These are phyloP conservation scores for Girardinichthys multiradiatus DNA, from an alignment of 2,113 vertebrate genomes.

Conservation along the genomic window DNA sequence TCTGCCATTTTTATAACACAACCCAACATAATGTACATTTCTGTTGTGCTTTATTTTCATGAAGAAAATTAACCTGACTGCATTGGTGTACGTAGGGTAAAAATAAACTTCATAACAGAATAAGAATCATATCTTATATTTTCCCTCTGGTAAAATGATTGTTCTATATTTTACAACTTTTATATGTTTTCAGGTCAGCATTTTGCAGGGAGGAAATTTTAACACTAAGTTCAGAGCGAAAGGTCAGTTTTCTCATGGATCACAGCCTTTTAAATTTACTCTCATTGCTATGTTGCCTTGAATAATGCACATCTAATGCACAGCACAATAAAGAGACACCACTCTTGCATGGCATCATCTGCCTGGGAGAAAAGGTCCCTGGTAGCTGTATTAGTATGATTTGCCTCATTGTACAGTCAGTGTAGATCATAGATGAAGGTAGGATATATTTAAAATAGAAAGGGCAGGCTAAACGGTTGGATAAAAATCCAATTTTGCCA, in stretches of 20 bases:
- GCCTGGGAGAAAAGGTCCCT: constrained; percentile 31
- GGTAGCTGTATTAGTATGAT: constrained; percentile 53
- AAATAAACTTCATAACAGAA: background rate
- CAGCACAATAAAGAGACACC: constrained; percentile 49
- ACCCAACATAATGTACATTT: background rate
- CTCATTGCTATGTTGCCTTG: constrained; percentile 69
- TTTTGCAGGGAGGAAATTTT: constrained; percentile 24
- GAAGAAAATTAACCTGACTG: background rate
- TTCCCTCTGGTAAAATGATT: background rate
- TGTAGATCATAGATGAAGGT: constrained; percentile 46
- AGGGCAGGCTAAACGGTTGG: constrained; percentile 59
- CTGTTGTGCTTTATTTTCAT: background rate
- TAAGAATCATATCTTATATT: constrained; percentile 2
- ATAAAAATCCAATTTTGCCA: constrained; percentile 73
- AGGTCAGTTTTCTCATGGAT: constrained; percentile 74
- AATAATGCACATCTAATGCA: constrained; percentile 55
- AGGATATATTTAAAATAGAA: constrained; percentile 63
- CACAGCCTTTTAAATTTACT: constrained; percentile 63
- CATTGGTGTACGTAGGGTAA: background rate
- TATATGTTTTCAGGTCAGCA: constrained; percentile 53
- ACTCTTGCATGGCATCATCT: constrained; percentile 48
- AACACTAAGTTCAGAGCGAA: constrained; percentile 56
- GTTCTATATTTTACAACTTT: constrained; percentile 31
- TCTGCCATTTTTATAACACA: no score
- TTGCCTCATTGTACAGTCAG: constrained; percentile 42